Base-by-base conservation (phyloP, 2,113 vertebrate genomes). In the Ornithorhynchus anatinus region DNA sequence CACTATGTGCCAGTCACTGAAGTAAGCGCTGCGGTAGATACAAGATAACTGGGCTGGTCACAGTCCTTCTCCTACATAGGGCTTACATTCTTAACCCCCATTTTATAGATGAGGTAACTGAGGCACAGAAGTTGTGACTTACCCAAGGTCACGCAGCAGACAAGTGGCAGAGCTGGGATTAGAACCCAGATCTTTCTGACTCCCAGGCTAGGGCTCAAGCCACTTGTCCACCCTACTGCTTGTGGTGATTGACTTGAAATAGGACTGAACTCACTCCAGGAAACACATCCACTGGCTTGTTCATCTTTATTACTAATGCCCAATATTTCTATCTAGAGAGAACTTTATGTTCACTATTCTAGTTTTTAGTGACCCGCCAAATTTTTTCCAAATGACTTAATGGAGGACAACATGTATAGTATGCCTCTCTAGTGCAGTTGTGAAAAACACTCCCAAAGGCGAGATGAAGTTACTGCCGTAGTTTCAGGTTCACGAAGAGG, bases 391-490 rank as follows among this genome's bases (percentile, higher is more conserved):
- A n/a, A n/a, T n/a, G n/a, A n/a, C n/a, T n/a, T n/a, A n/a, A 3
- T 27, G 33, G 23, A 50, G 8, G 25, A 10, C 19, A 17, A 50
- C 47, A 27, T 29, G 15, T 13, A 29, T 50, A 10, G 3, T 48
- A 17, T 29, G 19, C 15, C 15, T 50, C 25, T 19, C 25, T 50
- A 17, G n/a, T n/a, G n/a, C n/a, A n/a, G n/a, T n/a, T n/a, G n/a
- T n/a, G n/a, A n/a, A 43, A 35, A n/a, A 32, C 33, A 31, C 25
- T 38, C 40, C 43, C 36, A 62, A 59, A 74, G 47, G 50, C 38
- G 76, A 77, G 58, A 56, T 62, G 65, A 47, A 23, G 42, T 56
- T 79, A 53, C 65, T 69, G 56, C 25, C 33, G 47, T 72, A 61
- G 64, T 54, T 59, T 51, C 59, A 77, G 51, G 23, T 52, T 72